Percentiles rank a stretch among this genome's conserved stretches.
Evolutionary conservation across 1,140 invertebrate species (phyloP).

Genomic region (Plutomurus gul): DNA sequence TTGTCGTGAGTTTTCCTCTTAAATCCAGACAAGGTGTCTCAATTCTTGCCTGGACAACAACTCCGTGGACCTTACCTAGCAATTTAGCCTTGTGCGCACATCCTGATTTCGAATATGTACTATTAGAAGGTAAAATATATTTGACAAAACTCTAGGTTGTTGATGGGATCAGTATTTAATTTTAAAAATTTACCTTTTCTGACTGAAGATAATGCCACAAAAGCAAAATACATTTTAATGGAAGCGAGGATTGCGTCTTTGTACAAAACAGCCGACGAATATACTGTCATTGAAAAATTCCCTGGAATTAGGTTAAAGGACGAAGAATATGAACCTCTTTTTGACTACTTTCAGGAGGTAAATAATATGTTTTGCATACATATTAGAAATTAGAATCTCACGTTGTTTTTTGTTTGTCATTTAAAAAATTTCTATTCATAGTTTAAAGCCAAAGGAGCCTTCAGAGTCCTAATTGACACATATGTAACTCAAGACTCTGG

Average conservation of each 20-base stretch:
- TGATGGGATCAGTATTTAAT: too few species aligned
- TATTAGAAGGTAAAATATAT: slow-evolving; percentile 71
- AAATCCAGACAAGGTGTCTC: slow-evolving; percentile 70
- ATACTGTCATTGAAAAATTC: slow-evolving; percentile 77
- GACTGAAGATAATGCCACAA: slow-evolving; percentile 70
- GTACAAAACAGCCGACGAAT: slow-evolving; percentile 79
- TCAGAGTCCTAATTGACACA: slow-evolving; percentile 80
- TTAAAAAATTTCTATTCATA: slow-evolving; percentile 47
- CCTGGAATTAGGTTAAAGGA: slow-evolving; percentile 81
- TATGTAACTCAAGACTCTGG: slow-evolving; percentile 97
- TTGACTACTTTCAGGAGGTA: slow-evolving; percentile 80
- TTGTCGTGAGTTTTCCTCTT: slow-evolving; percentile 86
- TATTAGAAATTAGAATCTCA: too few species aligned
- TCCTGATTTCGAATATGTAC: slow-evolving; percentile 83
- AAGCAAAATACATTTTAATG: slow-evolving; percentile 82
- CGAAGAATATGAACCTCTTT: slow-evolving; percentile 84
- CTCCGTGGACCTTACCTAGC: slow-evolving; percentile 98
- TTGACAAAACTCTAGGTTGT: too few species aligned
- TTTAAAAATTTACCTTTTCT: slow-evolving; percentile 45
- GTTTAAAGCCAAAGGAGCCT: slow-evolving; percentile 72
- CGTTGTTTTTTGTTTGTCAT: neutral
- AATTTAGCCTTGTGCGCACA: slow-evolving; percentile 95
- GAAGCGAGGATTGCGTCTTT: slow-evolving; percentile 80
- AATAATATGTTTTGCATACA: slow-evolving; percentile 41
- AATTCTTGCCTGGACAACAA: slow-evolving; percentile 96